phyloP scores from a whole-genome alignment of 2,888 invertebrate genomes.

The Lochmaea capreae region DNA sequence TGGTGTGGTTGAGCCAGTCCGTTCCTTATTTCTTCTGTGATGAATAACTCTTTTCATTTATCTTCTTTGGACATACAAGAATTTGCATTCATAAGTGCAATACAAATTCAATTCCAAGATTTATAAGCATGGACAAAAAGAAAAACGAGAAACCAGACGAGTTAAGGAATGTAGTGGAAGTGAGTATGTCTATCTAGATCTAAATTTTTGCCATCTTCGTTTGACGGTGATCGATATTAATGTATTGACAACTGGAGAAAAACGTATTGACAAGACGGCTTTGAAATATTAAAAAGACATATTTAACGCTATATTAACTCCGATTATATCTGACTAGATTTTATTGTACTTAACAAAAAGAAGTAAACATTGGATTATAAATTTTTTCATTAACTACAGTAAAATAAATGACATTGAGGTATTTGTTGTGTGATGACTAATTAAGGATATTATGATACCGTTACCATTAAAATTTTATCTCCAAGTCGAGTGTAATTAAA shows the following conservation, averaged over 20 bases:
- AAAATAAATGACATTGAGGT: not conserved
- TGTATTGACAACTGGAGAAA: conserved; percentile 22
- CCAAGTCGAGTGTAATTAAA: too few species aligned
- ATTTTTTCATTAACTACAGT: not conserved
- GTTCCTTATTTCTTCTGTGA: conserved; percentile 23
- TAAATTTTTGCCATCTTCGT: conserved; percentile 14
- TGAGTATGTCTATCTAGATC: conserved; percentile 21
- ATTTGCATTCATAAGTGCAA: conserved; percentile 20
- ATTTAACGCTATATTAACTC: not conserved
- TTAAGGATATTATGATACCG: too few species aligned
- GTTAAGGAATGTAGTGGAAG: conserved; percentile 23
- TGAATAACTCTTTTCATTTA: conserved; percentile 28
- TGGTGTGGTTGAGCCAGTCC: not conserved
- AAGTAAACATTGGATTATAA: not conserved
- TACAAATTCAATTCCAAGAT: conserved; percentile 27
- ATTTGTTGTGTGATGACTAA: not conserved
- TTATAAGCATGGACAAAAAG: conserved; percentile 23
- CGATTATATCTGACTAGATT: not conserved
- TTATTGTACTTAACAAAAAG: not conserved
- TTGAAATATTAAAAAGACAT: not conserved
- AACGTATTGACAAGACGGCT: conserved; percentile 8
- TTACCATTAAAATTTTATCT: too few species aligned
- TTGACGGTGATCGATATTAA: conserved; percentile 16
- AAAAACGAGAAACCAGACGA: conserved; percentile 13
- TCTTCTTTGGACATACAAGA: conserved; percentile 23